Base-by-base conservation (phyloP, 1,140 invertebrate species). In the Eubasilissa regina region DNA sequence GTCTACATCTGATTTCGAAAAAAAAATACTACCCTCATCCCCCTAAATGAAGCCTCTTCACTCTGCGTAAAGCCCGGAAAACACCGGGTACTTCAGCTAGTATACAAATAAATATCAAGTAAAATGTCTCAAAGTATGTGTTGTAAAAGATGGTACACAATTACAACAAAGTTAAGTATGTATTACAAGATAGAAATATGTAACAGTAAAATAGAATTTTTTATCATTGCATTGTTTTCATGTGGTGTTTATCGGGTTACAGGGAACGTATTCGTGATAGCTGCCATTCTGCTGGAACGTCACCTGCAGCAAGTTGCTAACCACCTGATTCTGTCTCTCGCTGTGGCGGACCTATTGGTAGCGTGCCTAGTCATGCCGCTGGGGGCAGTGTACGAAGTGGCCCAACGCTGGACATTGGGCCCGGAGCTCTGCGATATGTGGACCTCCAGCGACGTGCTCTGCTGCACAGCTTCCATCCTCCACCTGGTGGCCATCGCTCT, bases 181-280 rank as follows among this genome's bases (percentile, higher is more conserved):
- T n/a, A n/a, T n/a, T n/a, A n/a, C n/a, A n/a, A n/a, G n/a, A n/a
- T n/a, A n/a, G n/a, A n/a, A n/a, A n/a, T n/a, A n/a, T n/a, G n/a
- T n/a, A n/a, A n/a, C n/a, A n/a, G n/a, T n/a, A n/a, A n/a, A n/a
- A n/a, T n/a, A n/a, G n/a, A n/a, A n/a, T n/a, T n/a, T n/a, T n/a
- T n/a, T n/a, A n/a, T n/a, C n/a, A n/a, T n/a, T n/a, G 25, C 25
- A 35, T 35, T 35, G 1, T 35, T 35, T 3, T 35, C 25, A 35
- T 35, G 25, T 35, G 11, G 8, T 51, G 48, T 13, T 1, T 3
- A 51, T 51, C 15, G 13, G 48, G 75, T 88, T 85, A 17, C 87
- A 95, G 97, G 97, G 21, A 98, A 98, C 87, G 93, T 98, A 15
- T 97, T 98, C 88, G 97, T 98, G 66, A 97, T 98, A 88, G 94